phyloP scores from a whole-genome alignment of 2,113 vertebrate genomes.

The Peromyscus leucopus region DNA sequence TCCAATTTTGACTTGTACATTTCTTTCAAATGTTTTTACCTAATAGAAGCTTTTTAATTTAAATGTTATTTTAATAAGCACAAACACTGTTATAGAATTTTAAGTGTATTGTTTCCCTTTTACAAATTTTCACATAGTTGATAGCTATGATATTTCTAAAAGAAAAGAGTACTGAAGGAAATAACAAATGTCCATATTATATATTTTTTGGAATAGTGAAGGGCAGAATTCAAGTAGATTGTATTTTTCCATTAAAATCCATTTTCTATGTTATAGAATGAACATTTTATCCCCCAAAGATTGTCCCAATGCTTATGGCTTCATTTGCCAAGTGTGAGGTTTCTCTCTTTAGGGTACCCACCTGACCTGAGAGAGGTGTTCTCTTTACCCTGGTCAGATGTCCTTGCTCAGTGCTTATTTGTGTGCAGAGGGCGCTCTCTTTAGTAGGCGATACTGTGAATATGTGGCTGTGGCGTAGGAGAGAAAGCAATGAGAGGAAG shows the following conservation, averaged over 20 bases:
- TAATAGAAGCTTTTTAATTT: conserved; percentile 26
- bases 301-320: no score
- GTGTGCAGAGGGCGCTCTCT: background rate
- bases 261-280: background rate
- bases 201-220: conserved; percentile 3
- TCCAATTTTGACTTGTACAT: background rate
- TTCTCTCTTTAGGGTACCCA: background rate
- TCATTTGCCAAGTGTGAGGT: background rate
- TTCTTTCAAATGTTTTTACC: conserved; percentile 13
- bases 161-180: background rate
- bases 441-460: background rate
- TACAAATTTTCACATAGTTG: background rate
- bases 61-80: conserved; percentile 17
- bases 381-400: background rate
- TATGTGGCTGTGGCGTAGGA: background rate
- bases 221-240: background rate
- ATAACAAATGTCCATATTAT: background rate
- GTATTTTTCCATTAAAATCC: background rate
- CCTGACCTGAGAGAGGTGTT: background rate
- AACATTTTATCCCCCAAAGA: background rate
- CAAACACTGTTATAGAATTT: background rate
- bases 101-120: background rate
- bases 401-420: background rate
- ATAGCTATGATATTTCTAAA: conserved; percentile 28
- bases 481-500: background rate